These are phyloP conservation scores for Chionis minor DNA, from an alignment of 2,113 vertebrate species.

Conservation along the genomic window DNA sequence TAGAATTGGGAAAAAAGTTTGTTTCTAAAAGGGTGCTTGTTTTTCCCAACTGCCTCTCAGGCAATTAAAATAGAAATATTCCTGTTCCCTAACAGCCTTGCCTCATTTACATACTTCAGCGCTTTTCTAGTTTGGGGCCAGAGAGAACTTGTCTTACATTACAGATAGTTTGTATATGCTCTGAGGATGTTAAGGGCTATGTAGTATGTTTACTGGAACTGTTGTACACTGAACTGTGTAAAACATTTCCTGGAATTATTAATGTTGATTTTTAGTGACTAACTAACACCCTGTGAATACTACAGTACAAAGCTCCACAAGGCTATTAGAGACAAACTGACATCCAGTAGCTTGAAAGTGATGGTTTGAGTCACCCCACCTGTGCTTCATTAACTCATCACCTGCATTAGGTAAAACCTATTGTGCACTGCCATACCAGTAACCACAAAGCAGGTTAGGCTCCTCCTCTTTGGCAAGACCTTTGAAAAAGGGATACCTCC, in stretches of 20 bases:
- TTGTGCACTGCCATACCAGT: background rate
- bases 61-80: background rate
- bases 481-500: background rate
- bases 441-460: background rate
- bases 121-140: background rate
- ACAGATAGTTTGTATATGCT: background rate
- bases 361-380: background rate
- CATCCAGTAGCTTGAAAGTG: background rate
- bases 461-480: background rate
- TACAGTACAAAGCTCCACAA: background rate
- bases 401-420: background rate
- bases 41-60: background rate
- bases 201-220: background rate
- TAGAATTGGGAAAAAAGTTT: background rate
- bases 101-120: background rate
- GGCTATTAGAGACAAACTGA: background rate
- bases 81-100: background rate
- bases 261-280: background rate
- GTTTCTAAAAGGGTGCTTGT: background rate
- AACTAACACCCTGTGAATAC: background rate
- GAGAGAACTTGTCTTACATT: background rate
- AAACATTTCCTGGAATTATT: slow-evolving; percentile 24
- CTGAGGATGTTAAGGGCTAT: background rate
- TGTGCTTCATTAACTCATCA: background rate
- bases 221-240: background rate